Percentiles rank a stretch among this genome's conserved stretches.
Evolutionary conservation across 1,140 invertebrate genomes (phyloP).

Genomic region (Branchinecta lindahli): DNA sequence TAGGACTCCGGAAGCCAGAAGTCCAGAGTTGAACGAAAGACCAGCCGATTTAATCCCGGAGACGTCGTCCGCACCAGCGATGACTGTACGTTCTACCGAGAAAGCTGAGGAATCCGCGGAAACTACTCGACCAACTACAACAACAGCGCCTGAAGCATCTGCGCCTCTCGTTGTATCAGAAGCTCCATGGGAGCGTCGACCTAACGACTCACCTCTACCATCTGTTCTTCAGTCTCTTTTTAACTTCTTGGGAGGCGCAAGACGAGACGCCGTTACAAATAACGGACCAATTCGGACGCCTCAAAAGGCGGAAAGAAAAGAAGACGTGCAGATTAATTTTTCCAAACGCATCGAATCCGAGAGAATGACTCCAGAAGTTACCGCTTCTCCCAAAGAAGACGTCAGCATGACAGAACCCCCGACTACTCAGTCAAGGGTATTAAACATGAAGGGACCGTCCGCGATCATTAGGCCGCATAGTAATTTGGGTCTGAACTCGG

Average conservation of each 20-base stretch:
- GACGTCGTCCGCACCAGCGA: neutral
- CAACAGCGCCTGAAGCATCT: neutral
- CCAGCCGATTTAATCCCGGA: neutral
- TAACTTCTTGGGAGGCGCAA: neutral
- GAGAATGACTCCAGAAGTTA: neutral
- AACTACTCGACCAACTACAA: neutral
- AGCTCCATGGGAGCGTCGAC: neutral
- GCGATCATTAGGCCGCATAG: slow-evolving; percentile 1
- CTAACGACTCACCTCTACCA: neutral
- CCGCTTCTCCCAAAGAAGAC: neutral
- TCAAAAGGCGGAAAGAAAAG: neutral
- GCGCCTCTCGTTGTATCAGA: neutral
- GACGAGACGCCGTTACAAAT: neutral
- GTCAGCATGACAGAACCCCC: neutral
- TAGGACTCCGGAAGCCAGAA: neutral
- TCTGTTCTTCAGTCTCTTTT: neutral
- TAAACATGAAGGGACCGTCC: neutral
- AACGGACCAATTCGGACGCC: neutral
- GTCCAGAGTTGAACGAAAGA: neutral
- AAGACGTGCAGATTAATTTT: neutral
- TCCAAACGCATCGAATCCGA: neutral
- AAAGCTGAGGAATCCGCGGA: neutral
- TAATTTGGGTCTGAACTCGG: neutral
- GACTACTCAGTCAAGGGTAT: neutral
- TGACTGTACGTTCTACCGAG: neutral